Conservation (phyloP, 2,797 vertebrate genomes). For the Rhynchonycteris naso region DNA sequence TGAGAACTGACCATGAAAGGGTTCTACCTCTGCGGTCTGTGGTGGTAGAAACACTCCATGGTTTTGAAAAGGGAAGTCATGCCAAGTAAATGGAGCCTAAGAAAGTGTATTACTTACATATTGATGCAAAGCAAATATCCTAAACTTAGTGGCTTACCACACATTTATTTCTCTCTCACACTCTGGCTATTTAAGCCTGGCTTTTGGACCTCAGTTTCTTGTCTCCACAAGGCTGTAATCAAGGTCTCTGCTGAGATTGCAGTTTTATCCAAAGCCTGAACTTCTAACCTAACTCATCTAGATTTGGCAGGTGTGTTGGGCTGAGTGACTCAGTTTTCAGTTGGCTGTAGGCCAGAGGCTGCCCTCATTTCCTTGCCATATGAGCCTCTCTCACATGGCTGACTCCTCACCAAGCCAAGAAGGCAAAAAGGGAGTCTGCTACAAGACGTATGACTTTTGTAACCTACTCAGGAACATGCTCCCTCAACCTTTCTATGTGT, state of each 20-base stretch:
- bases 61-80: background rate
- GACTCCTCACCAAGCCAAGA: background rate
- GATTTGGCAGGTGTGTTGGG: background rate
- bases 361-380: rapidly evolving
- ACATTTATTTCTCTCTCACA: background rate
- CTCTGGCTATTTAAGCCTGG: background rate
- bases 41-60: background rate
- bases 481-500: background rate
- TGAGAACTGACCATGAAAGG: rapidly evolving
- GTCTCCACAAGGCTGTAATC: background rate
- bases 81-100: background rate
- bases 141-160: background rate
- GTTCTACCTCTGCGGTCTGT: background rate
- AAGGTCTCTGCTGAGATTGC: background rate
- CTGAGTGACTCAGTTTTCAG: background rate
- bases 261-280: background rate
- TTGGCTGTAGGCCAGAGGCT: background rate
- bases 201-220: background rate
- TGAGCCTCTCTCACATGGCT: background rate
- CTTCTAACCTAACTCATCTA: background rate
- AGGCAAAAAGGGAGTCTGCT: background rate
- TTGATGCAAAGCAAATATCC: background rate
- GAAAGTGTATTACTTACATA: background rate
- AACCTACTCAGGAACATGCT: background rate
- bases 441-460: background rate